Base-by-base conservation (phyloP, 1,140 invertebrate species). In the Cydia strobilella region DNA sequence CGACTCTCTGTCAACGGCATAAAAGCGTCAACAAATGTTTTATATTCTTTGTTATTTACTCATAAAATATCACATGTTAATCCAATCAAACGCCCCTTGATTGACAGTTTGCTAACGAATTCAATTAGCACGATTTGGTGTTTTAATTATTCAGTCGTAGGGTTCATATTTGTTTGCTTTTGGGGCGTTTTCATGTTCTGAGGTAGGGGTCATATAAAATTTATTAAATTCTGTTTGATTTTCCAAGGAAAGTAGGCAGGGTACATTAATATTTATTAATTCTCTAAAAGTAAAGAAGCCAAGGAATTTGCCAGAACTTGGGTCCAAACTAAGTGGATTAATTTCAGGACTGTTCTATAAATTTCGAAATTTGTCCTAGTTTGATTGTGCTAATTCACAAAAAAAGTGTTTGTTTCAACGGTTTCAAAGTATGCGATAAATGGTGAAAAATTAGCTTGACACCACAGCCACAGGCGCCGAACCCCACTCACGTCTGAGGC, bases 21-120 rank as follows among this genome's bases (percentile, higher is more conserved):
- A 51, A 6, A 51, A 18, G 48, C n/a, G n/a, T 51, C 3, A 6
- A n/a, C 5, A 18, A 18, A n/a, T 18, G 48, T 51, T 51, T 18
- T n/a, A 18, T 51, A 23, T 59, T 23, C 20, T 59, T 59, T 23
- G 18, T 59, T 59, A 59, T 59, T 59, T 59, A 10, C 51, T 59
- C 54, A 6, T 2, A 59, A 59, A 59, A 59, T 59, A 59, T 20
- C 9, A 23, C 54, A 59, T 59, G 18, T 20, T 59, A 59, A 59
- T 59, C 54, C 54, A 23, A 23, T 59, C 48, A 51, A 51, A 51
- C n/a, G 54, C 20, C 54, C 54, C 7, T 23, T 20, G 54, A 59
- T 59, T 59, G 54, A 59, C 54, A 59, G 54, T 23, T 59, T 20
- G 9, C 54, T 23, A 59, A 59, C 54, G 54, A 59, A 59, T 59